Evolutionary conservation across 2,797 vertebrate species (phyloP), one percentile per base, ranked within the genome.

Genomic region (Echeneis naucrates): DNA sequence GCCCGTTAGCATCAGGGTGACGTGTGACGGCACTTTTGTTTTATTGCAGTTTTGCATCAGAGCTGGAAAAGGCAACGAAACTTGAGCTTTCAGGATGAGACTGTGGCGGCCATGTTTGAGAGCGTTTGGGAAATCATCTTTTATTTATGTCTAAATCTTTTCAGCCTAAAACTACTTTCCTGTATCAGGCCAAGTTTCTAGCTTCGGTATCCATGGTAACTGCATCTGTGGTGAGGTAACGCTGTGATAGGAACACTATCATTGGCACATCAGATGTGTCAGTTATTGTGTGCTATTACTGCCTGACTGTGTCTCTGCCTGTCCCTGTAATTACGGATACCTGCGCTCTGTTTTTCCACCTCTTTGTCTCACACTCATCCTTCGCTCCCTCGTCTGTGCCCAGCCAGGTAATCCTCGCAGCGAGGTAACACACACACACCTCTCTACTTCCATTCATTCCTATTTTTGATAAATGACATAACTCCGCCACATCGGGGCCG

Each of bases 291-390:
- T 86, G 78, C 84, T 77, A 80, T 89, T 89, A 85, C 82, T 35
- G 57, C 75, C 77, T 80, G 64, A 30, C 84, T 77, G 57, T 86
- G 88, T 82, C 87, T 90, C 77, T 38, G 71, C 73, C 67, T 77
- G 83, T 82, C 85, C 85, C 87, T 90, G 77, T 89, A 91, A 90
- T 92, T 90, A 90, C 19, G 1, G 54, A 72, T 21, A 72, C 82
- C 81, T 83, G 70, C 40, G 69, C 87, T 75, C 68, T 70, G 75
- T 75, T 86, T 84, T 81, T 81, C 77, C 83, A 80, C 38, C 68
- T 66, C 85, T 81, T 74, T 79, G 84, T 87, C 80, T 82, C 76
- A 50, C 82, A 23, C 72, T 75, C 75, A 68, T 69, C 69, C 72
- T 52, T 62, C 71, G 8, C 68, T 59, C 67, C 56, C 58, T 62